Evolutionary conservation across 2,888 invertebrate genomes (phyloP).

Genomic region (Alsophila aescularia): DNA sequence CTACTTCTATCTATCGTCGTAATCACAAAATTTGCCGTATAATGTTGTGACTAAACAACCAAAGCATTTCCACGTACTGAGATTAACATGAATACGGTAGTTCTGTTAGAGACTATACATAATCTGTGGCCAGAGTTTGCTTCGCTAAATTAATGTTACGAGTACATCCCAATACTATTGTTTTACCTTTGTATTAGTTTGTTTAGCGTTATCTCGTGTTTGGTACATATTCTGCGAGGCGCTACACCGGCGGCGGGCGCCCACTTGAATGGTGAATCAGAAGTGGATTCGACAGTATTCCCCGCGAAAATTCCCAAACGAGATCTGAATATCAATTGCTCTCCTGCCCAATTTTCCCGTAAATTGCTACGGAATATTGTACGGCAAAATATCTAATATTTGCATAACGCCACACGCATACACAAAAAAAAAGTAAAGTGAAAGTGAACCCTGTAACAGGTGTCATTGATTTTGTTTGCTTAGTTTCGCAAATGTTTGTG

Average conservation of each 20-base stretch:
- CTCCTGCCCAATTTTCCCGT: conserved; percentile 75
- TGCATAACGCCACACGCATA: conserved; percentile 61
- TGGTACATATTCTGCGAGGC: conserved; percentile 36
- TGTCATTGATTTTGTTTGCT: conserved; percentile 67
- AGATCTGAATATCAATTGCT: conserved; percentile 78
- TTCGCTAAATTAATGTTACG: conserved; percentile 36
- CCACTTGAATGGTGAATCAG: conserved; percentile 65
- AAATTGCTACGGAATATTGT: conserved; percentile 77
- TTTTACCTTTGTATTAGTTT: conserved; percentile 22
- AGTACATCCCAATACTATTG: conserved; percentile 15
- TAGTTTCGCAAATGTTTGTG: conserved; percentile 53
- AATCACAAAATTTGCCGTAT: no score
- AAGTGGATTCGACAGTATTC: conserved; percentile 63
- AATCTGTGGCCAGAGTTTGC: conserved; percentile 8
- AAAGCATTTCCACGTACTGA: conserved; percentile 25
- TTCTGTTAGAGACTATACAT: no score
- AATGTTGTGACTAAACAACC: conserved; percentile 5
- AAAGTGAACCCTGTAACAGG: conserved; percentile 71
- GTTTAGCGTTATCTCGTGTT: conserved; percentile 44
- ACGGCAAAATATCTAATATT: conserved; percentile 71
- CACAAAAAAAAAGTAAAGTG: conserved; percentile 65
- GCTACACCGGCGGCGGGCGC: conserved; percentile 14
- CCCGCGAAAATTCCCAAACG: conserved; percentile 73
- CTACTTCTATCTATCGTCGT: no score
- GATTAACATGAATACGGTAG: conserved; percentile 34